These are phyloP conservation scores for Brachionus plicatilis DNA, from an alignment of 1,140 invertebrate species.

Conservation along the genomic window DNA sequence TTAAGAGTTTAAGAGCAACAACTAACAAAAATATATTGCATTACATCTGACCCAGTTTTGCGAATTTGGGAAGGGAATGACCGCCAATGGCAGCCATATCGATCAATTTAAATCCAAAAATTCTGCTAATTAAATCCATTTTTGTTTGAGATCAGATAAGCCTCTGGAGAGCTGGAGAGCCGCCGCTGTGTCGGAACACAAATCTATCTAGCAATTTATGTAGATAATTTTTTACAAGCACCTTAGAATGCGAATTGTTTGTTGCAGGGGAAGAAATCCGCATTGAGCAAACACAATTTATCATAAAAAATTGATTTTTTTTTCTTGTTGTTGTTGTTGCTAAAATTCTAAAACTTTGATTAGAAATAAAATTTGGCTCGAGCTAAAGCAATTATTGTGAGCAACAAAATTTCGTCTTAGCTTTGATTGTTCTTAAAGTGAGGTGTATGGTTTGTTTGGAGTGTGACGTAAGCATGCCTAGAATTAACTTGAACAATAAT, in stretches of 20 bases:
- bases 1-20: neutral
- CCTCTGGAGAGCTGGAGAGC: neutral
- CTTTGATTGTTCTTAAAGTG: neutral
- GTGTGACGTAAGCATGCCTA: neutral
- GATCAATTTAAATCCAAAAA: neutral
- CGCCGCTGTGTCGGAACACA: neutral
- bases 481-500: neutral
- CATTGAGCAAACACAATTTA: neutral
- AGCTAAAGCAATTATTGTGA: neutral
- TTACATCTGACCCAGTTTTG: neutral
- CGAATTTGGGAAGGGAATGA: neutral
- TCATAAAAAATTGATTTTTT: constrained; percentile 3
- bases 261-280: neutral
- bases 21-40: neutral
- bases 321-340: neutral
- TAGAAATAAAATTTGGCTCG: neutral
- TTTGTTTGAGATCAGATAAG: neutral
- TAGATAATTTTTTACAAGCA: neutral
- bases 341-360: neutral
- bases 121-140: neutral
- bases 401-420: neutral
- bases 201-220: neutral
- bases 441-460: neutral
- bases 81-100: too few relatives aligned
- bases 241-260: neutral